These are phyloP conservation scores for Bubalus kerabau DNA, from an alignment of 2,113 vertebrate genomes.

Conservation along the genomic window DNA sequence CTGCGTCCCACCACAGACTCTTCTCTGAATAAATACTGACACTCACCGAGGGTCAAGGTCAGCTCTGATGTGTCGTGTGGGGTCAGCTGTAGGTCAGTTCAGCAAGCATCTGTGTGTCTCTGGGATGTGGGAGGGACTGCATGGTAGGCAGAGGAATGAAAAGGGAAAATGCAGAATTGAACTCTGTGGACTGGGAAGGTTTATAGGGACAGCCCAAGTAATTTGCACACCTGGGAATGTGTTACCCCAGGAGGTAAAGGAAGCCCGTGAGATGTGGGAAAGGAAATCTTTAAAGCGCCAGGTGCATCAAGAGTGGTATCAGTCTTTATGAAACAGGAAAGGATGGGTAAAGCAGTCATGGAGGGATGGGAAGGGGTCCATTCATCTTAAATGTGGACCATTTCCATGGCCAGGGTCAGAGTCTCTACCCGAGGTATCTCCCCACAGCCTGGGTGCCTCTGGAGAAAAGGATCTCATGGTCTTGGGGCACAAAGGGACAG, in stretches of 20 bases:
- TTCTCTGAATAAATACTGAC: constrained; percentile 48
- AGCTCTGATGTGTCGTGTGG: neutral
- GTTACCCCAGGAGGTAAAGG: neutral
- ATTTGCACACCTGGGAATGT: neutral
- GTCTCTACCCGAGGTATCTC: neutral
- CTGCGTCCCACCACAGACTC: neutral
- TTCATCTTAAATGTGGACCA: neutral
- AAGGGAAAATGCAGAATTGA: neutral
- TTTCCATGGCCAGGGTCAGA: neutral
- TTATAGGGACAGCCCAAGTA: neutral
- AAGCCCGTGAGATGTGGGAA: rapidly evolving
- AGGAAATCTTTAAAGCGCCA: neutral
- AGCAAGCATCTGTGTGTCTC: neutral
- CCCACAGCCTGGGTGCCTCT: neutral
- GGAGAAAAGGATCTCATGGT: rapidly evolving
- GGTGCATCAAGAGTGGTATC: neutral
- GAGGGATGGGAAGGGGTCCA: neutral
- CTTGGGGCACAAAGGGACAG: too few species aligned
- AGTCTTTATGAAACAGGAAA: neutral
- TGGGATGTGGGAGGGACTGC: neutral
- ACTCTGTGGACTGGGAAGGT: neutral
- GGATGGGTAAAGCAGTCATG: rapidly evolving
- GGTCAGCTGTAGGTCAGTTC: neutral
- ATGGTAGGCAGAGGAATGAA: neutral
- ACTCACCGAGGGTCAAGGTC: neutral